Percentiles rank a stretch among this genome's conserved stretches.
phyloP scores from a whole-genome alignment of 2,888 invertebrate species.

The Lapara coniferarum region DNA sequence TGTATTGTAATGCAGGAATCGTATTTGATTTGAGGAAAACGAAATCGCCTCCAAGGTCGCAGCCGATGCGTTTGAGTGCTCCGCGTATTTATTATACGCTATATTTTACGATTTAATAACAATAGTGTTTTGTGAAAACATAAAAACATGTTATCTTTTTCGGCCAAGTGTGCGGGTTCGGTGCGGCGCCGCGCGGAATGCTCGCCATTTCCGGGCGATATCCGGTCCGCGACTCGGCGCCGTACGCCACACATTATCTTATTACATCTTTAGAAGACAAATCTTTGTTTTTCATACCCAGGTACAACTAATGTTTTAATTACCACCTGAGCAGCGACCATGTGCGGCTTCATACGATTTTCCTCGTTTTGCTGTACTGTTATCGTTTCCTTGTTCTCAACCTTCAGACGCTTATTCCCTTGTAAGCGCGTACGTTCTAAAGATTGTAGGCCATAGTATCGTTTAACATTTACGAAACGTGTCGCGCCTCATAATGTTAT shows the following conservation, averaged over 20 bases:
- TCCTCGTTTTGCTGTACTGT: slow-evolving; percentile 15
- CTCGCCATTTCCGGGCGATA: slow-evolving; percentile 81
- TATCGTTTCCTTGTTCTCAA: slow-evolving; percentile 23
- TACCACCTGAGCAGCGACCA: not conserved
- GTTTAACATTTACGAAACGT: slow-evolving; percentile 19
- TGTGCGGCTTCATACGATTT: not conserved
- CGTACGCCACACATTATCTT: slow-evolving; percentile 44
- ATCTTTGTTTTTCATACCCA: not conserved
- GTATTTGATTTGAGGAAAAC: slow-evolving; percentile 40
- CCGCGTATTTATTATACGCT: slow-evolving; percentile 31
- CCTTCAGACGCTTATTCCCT: slow-evolving; percentile 21
- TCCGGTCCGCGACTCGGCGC: slow-evolving; percentile 71
- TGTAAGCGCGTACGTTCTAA: slow-evolving; percentile 28
- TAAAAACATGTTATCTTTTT: slow-evolving; percentile 56
- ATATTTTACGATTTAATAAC: slow-evolving; percentile 37
- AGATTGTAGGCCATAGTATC: slow-evolving; percentile 24
- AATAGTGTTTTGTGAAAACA: slow-evolving; percentile 35
- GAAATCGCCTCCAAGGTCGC: slow-evolving; percentile 33
- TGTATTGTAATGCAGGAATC: slow-evolving; percentile 32
- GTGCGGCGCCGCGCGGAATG: slow-evolving; percentile 77
- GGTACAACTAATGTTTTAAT: not conserved
- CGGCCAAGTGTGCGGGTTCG: slow-evolving; percentile 64
- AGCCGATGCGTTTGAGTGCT: slow-evolving; percentile 28
- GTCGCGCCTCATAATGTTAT: slow-evolving; percentile 36
- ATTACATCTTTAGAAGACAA: not conserved